Conservation (phyloP, 2,113 vertebrate species). For the Gallinago media region DNA sequence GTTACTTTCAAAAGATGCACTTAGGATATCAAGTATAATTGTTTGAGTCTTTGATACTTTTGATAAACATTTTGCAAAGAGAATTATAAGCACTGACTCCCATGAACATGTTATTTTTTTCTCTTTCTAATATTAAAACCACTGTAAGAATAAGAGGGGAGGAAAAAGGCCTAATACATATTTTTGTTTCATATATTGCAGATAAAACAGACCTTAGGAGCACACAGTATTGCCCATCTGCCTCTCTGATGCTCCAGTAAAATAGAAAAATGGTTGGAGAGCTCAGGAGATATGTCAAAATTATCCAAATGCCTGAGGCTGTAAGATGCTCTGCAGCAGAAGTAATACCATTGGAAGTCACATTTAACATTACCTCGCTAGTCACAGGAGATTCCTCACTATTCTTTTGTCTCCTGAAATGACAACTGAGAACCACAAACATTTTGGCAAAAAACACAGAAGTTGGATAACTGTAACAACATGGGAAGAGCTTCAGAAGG, state of each 20-base stretch:
- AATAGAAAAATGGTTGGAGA: neutral
- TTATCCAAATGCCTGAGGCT: neutral
- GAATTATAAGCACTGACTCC: neutral
- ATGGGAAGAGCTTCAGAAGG: neutral
- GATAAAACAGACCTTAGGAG: neutral
- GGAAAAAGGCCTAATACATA: neutral
- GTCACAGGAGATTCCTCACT: neutral
- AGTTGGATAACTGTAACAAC: neutral
- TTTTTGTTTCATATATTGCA: neutral
- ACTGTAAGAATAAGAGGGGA: neutral
- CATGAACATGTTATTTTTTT: neutral
- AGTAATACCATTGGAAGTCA: neutral
- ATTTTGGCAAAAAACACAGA: neutral
- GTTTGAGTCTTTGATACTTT: neutral
- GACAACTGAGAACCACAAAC: neutral
- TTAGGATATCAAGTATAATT: neutral
- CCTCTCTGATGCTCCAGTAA: neutral
- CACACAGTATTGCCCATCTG: neutral
- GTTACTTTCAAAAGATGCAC: neutral
- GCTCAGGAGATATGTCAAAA: conserved; percentile 7
- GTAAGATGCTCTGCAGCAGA: neutral
- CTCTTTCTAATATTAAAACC: neutral
- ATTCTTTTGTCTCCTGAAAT: neutral
- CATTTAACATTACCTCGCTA: neutral
- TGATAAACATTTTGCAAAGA: neutral